A percentile compares a stretch with the other conserved stretches of the same genome.
These are phyloP conservation scores for Epicampocera succincta DNA, from an alignment of 2,888 invertebrate species.

Conservation along the genomic window DNA sequence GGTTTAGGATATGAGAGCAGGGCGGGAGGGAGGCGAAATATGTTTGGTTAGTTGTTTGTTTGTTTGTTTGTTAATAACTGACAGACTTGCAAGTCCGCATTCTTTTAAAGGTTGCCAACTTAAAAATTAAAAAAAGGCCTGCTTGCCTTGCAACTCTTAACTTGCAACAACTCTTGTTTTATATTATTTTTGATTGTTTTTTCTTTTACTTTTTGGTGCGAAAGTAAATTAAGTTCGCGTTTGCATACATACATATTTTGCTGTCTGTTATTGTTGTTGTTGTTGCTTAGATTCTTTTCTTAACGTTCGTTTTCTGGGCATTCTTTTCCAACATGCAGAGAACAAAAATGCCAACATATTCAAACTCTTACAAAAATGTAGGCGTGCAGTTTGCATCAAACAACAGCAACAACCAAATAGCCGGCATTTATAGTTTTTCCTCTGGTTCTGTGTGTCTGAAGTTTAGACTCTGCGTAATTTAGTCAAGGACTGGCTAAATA, in stretches of 20 bases:
- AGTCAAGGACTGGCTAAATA: neutral
- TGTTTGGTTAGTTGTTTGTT: slow-evolving; percentile 53
- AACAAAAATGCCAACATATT: slow-evolving; percentile 25
- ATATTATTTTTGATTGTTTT: slow-evolving; percentile 5
- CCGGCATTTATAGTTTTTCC: slow-evolving; percentile 53
- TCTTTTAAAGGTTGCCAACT: slow-evolving; percentile 81
- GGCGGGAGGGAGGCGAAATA: slow-evolving; percentile 8
- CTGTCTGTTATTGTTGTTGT: slow-evolving; percentile 29
- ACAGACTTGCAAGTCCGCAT: slow-evolving; percentile 77
- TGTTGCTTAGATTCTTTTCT: slow-evolving; percentile 58
- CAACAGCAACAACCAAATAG: slow-evolving; percentile 39
- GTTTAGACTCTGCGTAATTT: slow-evolving; percentile 37
- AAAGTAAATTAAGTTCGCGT: slow-evolving; percentile 42
- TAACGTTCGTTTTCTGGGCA: slow-evolving; percentile 57
- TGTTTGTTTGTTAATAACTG: slow-evolving; percentile 62
- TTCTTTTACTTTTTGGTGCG: slow-evolving; percentile 34
- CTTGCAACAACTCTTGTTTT: slow-evolving; percentile 61
- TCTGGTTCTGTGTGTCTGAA: slow-evolving; percentile 8
- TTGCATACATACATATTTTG: slow-evolving; percentile 23
- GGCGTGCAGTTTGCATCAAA: slow-evolving; percentile 51
- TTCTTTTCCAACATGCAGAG: slow-evolving; percentile 32
- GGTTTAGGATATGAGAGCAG: slow-evolving; percentile 70
- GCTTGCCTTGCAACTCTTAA: slow-evolving; percentile 70
- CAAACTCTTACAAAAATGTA: slow-evolving; percentile 55
- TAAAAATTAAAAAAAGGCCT: slow-evolving; percentile 68